phyloP scores from a whole-genome alignment of 2,113 vertebrate genomes.

The Hylia prasina region DNA sequence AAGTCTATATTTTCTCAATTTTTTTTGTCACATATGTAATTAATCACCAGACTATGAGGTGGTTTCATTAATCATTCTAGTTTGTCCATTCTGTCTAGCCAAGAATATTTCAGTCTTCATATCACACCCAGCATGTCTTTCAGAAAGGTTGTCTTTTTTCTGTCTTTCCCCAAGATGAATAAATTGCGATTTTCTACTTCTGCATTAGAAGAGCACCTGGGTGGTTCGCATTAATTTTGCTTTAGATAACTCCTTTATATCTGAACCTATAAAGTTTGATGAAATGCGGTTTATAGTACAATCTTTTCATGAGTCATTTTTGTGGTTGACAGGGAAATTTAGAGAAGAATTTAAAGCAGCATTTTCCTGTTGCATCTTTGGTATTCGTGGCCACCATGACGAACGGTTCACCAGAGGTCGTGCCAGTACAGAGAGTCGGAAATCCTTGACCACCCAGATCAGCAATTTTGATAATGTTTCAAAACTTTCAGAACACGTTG shows the following conservation, averaged over 20 bases:
- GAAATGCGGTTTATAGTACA: not conserved
- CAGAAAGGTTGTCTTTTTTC: not conserved
- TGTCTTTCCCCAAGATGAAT: not conserved
- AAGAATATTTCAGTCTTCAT: not conserved
- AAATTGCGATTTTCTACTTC: not conserved
- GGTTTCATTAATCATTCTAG: not conserved
- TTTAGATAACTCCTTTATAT: not conserved
- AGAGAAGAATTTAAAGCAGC: conserved; percentile 96
- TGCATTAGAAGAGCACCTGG: not conserved
- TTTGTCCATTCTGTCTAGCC: not conserved
- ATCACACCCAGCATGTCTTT: not conserved
- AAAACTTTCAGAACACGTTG: conserved; percentile 86
- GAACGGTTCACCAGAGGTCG: conserved; percentile 70
- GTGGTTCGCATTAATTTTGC: not conserved
- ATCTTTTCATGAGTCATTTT: conserved; percentile 36
- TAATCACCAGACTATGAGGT: not conserved
- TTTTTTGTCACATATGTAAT: not conserved
- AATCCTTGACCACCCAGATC: conserved; percentile 91
- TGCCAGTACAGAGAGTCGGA: conserved; percentile 86
- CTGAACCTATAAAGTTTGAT: not conserved
- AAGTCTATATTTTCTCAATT: not conserved
- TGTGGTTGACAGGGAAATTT: conserved; percentile 85
- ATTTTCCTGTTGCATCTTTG: conserved; percentile 84
- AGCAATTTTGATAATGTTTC: conserved; percentile 86
- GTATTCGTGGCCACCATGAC: conserved; percentile 59